Conservation (phyloP, 2,113 vertebrate species). For the Stigmatopora argus region DNA sequence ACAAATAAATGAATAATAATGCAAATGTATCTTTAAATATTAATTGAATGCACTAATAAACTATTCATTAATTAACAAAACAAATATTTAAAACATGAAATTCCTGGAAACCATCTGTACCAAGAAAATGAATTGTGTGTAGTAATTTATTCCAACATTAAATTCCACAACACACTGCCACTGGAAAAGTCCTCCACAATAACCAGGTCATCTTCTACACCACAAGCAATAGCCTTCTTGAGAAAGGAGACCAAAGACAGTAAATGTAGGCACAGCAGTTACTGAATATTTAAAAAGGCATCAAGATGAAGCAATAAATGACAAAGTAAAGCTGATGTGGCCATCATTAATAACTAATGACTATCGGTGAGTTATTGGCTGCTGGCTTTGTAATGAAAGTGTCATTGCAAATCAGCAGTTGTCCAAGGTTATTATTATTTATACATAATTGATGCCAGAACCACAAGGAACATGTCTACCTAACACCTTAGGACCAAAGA, state of each 20-base stretch:
- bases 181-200: slow-evolving; percentile 42
- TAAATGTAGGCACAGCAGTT: slow-evolving; percentile 78
- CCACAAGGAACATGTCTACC: slow-evolving; percentile 66
- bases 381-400: slow-evolving; percentile 76
- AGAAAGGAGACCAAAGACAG: slow-evolving; percentile 65
- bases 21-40: too few species aligned
- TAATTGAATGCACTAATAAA: not conserved
- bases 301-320: slow-evolving; percentile 80
- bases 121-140: not conserved
- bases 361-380: slow-evolving; percentile 72
- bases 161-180: slow-evolving; percentile 21
- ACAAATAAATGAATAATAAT: too few species aligned
- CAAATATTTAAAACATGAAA: not conserved
- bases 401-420: slow-evolving; percentile 81
- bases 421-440: slow-evolving; percentile 79
- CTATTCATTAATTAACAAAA: not conserved
- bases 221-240: slow-evolving; percentile 54
- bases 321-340: slow-evolving; percentile 77
- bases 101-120: not conserved
- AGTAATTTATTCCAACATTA: not conserved
- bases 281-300: slow-evolving; percentile 79
- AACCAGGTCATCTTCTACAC: slow-evolving; percentile 58
- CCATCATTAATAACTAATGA: slow-evolving; percentile 79
- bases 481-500: slow-evolving; percentile 62
- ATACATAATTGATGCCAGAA: slow-evolving; percentile 78